phyloP scores from a whole-genome alignment of 2,113 vertebrate species.

The Australoheros scitulus region DNA sequence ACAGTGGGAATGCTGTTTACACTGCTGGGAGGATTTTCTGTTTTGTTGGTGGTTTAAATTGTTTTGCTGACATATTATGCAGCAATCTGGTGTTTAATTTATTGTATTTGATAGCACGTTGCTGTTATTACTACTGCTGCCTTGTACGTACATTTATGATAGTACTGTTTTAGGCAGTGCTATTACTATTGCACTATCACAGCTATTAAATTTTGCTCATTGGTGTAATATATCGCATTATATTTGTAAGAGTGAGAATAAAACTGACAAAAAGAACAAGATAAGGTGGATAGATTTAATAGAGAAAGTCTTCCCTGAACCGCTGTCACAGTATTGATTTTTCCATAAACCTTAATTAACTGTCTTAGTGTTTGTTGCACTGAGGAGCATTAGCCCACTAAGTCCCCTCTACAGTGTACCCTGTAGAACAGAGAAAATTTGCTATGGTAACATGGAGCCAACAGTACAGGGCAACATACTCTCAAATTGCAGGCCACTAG shows the following conservation, averaged over 20 bases:
- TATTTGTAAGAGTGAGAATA: conserved; percentile 14
- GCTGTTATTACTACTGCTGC: background rate
- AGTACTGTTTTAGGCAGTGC: background rate
- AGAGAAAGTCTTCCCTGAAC: conserved; percentile 45
- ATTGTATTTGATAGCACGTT: background rate
- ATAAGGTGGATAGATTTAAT: conserved; percentile 26
- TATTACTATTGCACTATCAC: too few species aligned
- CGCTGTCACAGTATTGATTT: conserved; percentile 67
- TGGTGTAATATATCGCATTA: background rate
- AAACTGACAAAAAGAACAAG: conserved; percentile 11
- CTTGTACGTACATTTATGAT: background rate
- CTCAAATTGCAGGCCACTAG: conserved; percentile 74
- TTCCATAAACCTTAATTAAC: conserved; percentile 67
- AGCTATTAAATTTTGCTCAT: background rate
- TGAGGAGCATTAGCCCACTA: conserved; percentile 54
- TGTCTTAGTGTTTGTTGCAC: conserved; percentile 53
- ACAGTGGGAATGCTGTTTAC: conserved; percentile 47
- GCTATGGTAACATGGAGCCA: conserved; percentile 68
- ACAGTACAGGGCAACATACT: conserved; percentile 70
- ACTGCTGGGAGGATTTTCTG: conserved; percentile 18
- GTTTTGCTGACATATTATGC: background rate
- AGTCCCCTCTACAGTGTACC: conserved; percentile 49
- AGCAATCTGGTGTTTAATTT: background rate
- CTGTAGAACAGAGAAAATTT: conserved; percentile 56
- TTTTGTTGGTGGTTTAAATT: conserved; percentile 29